Conservation (phyloP, 1,140 invertebrate species). For the Eurosta solidaginis region DNA sequence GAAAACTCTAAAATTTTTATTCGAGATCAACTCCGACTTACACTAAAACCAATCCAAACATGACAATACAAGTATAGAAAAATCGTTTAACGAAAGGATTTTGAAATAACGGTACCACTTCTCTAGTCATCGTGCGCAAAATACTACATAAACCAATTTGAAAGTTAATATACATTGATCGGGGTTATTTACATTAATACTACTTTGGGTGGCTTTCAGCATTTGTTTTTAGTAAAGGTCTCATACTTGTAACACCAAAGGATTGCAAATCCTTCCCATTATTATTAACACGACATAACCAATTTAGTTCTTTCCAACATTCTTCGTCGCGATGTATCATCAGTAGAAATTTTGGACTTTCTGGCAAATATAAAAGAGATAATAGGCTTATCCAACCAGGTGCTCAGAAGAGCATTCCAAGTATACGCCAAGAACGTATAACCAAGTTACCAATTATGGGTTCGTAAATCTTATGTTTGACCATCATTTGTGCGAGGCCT, state of each 20-base stretch:
- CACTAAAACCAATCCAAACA: constrained; percentile 41
- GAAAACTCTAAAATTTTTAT: neutral
- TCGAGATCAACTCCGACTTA: constrained; percentile 20
- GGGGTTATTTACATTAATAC: neutral
- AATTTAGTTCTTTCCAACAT: constrained; percentile 59
- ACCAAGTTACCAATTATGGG: neutral
- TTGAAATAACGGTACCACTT: constrained; percentile 40
- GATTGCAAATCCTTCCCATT: constrained; percentile 44
- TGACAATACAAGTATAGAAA: constrained; percentile 36
- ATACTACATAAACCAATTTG: neutral
- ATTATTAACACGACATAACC: constrained; percentile 59
- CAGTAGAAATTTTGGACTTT: constrained; percentile 68
- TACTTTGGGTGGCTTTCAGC: neutral
- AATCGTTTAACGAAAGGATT: constrained; percentile 37
- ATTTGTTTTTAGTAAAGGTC: neutral
- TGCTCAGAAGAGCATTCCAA: constrained; percentile 63
- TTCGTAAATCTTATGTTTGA: constrained; percentile 47
- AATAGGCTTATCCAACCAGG: constrained; percentile 64
- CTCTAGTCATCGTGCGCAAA: constrained; percentile 30
- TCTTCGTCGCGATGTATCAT: constrained; percentile 58
- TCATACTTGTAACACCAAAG: neutral
- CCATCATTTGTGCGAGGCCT: neutral
- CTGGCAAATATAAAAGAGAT: constrained; percentile 64
- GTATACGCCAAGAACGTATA: constrained; percentile 67
- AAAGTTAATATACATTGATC: neutral